Base-by-base conservation (phyloP, 2,888 invertebrate species). In the Lapara coniferarum region DNA sequence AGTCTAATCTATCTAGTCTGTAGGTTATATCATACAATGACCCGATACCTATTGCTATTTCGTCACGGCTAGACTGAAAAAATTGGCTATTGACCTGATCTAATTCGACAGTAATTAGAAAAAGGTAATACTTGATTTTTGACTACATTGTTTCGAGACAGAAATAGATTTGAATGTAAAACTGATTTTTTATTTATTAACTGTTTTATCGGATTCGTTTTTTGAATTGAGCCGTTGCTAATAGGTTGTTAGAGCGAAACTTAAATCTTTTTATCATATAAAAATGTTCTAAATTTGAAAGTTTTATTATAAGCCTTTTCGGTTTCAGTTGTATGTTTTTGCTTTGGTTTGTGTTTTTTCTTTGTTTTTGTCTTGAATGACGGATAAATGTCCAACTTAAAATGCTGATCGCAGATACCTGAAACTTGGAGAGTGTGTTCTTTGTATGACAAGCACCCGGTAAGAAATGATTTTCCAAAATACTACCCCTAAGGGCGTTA, bases 61-160 rank as follows among this genome's bases (percentile, higher is more conserved):
- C 16, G 16, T 12, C 19, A 63, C 49, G 49, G 49, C 16, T 16
- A 10, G 16, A 49, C 46, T 25, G 13, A 63, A 63, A 16, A n/a
- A 59, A 59, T 16, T 19, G 49, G 12, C 46, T 49, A 19, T 49
- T 49, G 19, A 46, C 63, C 46, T 49, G 49, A 49, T 63, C 49
- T 63, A 63, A 63, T 63, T 63, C 19, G 16, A 13, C 19, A 19
- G 16, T 63, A 46, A 63, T 63, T 63, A 19, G 49, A 63, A 63
- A 63, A 59, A 49, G 19, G 12, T 46, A 7, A 25, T 0, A 19
- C 46, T 63, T 19, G 49, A 6, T 19, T 46, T 63, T 16, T 19
- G 49, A 19, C 19, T 19, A 13, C 19, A 63, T 63, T 63, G 49
- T 63, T 63, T 19, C 8, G n/a, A 55, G 55, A 19, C 19, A 49